Evolutionary conservation across 2,797 vertebrate genomes (phyloP).

Genomic region (Silurus lanzhouensis): DNA sequence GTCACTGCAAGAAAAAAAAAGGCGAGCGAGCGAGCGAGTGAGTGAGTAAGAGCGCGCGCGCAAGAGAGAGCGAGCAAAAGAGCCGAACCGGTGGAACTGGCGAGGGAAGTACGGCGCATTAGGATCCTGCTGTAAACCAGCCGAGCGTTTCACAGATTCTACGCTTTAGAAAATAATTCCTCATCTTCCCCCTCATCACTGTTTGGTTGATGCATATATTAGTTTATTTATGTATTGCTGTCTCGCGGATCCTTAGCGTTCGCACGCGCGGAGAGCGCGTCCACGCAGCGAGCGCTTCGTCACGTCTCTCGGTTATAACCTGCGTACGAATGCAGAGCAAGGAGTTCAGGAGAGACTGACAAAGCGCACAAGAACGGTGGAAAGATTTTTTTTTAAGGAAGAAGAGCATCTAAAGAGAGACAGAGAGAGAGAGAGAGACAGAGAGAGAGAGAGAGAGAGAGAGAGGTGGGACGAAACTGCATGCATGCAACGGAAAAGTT

Average conservation of each 20-base stretch:
- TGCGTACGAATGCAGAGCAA: not conserved
- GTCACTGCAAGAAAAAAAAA: not conserved
- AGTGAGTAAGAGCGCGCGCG: not conserved
- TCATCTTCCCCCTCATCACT: not conserved
- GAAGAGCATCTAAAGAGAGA: not conserved
- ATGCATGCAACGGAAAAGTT: not conserved
- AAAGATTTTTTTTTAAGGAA: not conserved
- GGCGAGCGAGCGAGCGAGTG: not conserved
- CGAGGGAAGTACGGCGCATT: not conserved
- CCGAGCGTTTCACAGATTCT: not conserved
- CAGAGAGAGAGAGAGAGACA: not conserved
- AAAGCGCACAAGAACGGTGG: not conserved
- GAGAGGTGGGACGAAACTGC: not conserved
- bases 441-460: not conserved
- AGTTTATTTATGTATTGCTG: not conserved
- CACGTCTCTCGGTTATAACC: not conserved
- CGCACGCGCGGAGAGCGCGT: not conserved
- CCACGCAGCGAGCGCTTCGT: slow-evolving; percentile 16
- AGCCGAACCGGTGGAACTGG: slow-evolving; percentile 2
- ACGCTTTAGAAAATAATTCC: not conserved
- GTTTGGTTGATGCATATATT: too few species aligned
- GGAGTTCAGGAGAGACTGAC: slow-evolving; percentile 6
- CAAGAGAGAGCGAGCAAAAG: not conserved
- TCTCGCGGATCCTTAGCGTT: not conserved
- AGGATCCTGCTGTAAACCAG: not conserved